Evolutionary conservation across 1,140 invertebrate species (phyloP).

Genomic region (Drosophila sucinea): DNA sequence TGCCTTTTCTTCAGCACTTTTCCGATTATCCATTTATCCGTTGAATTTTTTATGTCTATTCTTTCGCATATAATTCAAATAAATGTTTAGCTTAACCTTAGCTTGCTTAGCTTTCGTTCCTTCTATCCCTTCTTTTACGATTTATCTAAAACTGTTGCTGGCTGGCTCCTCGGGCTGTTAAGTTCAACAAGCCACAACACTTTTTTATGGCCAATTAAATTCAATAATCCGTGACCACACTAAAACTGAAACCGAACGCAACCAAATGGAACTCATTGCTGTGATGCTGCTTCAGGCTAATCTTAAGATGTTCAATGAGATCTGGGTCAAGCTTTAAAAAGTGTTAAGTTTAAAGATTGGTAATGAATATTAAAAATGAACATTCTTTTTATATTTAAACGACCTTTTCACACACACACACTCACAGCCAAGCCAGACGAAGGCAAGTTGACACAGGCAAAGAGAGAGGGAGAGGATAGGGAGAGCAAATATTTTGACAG

Average conservation of each 20-base stretch:
- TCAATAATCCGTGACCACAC: conserved; percentile 72
- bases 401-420: neutral
- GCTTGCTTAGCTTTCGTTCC: neutral
- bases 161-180: conserved; percentile 9
- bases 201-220: conserved; percentile 80
- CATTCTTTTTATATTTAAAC: conserved; percentile 7
- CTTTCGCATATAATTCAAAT: conserved; percentile 6
- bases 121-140: neutral
- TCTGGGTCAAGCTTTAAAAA: conserved; percentile 2
- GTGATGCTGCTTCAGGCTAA: conserved; percentile 1
- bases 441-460: conserved; percentile 26
- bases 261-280: conserved; percentile 28
- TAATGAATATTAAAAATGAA: conserved; percentile 79
- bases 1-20: neutral
- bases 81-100: conserved; percentile 22
- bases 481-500: conserved; percentile 80
- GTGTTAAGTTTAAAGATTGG: conserved; percentile 64
- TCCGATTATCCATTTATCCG: neutral
- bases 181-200: conserved; percentile 60
- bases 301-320: neutral
- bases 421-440: conserved; percentile 2
- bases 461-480: neutral
- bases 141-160: conserved; percentile 5
- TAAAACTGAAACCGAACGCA: conserved; percentile 38
- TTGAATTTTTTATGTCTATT: neutral